Base-by-base conservation (phyloP, 2,113 vertebrate species). In the Butorides virescens region DNA sequence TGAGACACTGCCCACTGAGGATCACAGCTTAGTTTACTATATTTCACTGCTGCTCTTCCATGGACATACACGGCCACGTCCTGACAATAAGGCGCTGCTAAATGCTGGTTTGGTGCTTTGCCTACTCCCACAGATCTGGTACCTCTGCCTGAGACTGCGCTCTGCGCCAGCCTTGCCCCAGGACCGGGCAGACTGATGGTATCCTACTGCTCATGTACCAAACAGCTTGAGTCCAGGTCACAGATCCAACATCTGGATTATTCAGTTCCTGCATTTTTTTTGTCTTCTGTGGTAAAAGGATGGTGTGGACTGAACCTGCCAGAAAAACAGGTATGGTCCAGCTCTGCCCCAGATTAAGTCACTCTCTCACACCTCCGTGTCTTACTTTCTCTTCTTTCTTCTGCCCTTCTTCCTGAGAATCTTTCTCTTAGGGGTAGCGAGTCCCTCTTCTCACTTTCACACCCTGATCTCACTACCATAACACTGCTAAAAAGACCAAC, bases 31-130 rank as follows among this genome's bases (percentile, higher is more conserved):
- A 34, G 34, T 52, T 68, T 75, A 12, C 42, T 63, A 47, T 72
- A 32, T 80, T 66, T 55, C 68, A 20, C 36, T 53, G 32, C 26
- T 75, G 30, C 74, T 82, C 50, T 27, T 39, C 19, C 53, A 34
- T 0, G 1, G 56, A 25, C 27, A 10, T 6, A 67, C 53, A 10
- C 5, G 7, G n/a, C 18, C 67, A 3, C 3, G 2, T 49, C 84
- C 82, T 85, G 67, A 14, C 34, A 59, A 49, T 3, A 2, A 21
- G n/a, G 56, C 1, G 2, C 56, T 72, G 55, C 56, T 83, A 3
- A 27, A 39, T 15, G 34, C 22, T 80, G 16, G 2, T 30, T 52
- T 2, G 3, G 12, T 76, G 23, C 74, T 71, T 62, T 0, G 0
- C 36, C 34, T 42, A 46, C 68, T 73, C 63, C 46, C 47, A 13